These are phyloP conservation scores for Sminthurinus signatus DNA, from an alignment of 1,140 invertebrate species.

Conservation along the genomic window DNA sequence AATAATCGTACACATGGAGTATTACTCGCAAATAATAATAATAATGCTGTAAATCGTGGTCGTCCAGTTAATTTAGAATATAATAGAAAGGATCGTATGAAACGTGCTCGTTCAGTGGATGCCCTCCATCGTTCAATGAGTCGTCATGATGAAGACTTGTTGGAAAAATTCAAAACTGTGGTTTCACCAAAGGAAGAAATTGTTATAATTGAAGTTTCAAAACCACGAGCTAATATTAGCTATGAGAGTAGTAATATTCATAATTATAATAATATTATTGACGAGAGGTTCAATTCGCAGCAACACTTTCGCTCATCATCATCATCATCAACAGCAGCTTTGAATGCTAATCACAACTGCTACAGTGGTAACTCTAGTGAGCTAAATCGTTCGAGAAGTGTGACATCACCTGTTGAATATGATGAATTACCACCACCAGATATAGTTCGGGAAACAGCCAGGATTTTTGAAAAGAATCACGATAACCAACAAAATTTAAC, in stretches of 20 bases:
- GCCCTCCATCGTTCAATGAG: slow-evolving; percentile 51
- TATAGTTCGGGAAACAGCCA: slow-evolving; percentile 40
- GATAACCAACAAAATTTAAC: slow-evolving; percentile 7
- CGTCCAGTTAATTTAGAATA: not conserved
- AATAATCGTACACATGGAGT: not conserved
- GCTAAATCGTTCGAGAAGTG: slow-evolving; percentile 15
- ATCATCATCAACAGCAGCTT: slow-evolving; percentile 2
- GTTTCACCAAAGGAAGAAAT: slow-evolving; percentile 47
- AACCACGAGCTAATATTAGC: slow-evolving; percentile 29
- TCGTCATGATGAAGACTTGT: slow-evolving; percentile 25
- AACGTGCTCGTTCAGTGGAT: slow-evolving; percentile 77
- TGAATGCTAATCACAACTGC: not conserved
- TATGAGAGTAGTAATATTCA: not conserved
- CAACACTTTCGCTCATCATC: not conserved
- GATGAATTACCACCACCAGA: slow-evolving; percentile 38
- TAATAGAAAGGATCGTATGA: slow-evolving; percentile 57
- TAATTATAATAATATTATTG: not conserved
- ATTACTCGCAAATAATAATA: not conserved
- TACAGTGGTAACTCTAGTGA: slow-evolving; percentile 9
- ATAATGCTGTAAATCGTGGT: slow-evolving; percentile 43
- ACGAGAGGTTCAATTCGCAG: not conserved
- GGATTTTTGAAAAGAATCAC: slow-evolving; percentile 38
- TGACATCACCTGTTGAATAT: slow-evolving; percentile 37
- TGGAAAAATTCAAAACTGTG: slow-evolving; percentile 38
- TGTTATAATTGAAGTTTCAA: slow-evolving; percentile 47